These are phyloP conservation scores for Drosophila anomelani DNA, from an alignment of 2,888 invertebrate species.

Conservation along the genomic window DNA sequence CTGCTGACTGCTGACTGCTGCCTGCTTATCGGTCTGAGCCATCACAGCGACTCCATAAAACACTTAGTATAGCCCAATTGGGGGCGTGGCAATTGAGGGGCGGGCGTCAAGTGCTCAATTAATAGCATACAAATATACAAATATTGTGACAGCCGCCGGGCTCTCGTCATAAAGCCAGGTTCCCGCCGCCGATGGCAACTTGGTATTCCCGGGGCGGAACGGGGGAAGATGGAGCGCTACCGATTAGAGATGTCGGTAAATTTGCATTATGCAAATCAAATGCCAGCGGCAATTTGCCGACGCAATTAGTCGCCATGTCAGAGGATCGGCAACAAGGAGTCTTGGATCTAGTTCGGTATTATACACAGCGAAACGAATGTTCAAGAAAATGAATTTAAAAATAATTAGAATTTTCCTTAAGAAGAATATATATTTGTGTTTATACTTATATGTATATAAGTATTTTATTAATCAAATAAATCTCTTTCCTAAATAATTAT, in stretches of 20 bases:
- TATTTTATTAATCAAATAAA: too few species aligned
- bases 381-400: too few species aligned
- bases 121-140: conserved; percentile 78
- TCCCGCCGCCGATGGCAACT: conserved; percentile 13
- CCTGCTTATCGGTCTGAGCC: conserved; percentile 63
- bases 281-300: conserved; percentile 71
- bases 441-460: too few species aligned
- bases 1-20: conserved; percentile 42
- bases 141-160: conserved; percentile 77
- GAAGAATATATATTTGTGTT: too few species aligned
- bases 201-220: background rate
- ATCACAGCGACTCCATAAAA: conserved; percentile 76
- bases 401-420: too few species aligned
- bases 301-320: conserved; percentile 75
- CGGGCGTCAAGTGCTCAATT: conserved; percentile 77
- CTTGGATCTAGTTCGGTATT: background rate
- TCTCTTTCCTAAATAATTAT: too few species aligned
- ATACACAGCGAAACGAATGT: background rate
- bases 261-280: conserved; percentile 73
- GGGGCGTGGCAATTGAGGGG: conserved; percentile 24
- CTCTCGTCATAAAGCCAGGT: conserved; percentile 66
- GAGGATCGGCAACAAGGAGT: conserved; percentile 53
- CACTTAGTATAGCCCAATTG: conserved; percentile 60
- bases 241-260: conserved; percentile 44
- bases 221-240: conserved; percentile 26